These are phyloP conservation scores for Phymatocera aterrima DNA, from an alignment of 2,888 invertebrate genomes.

Conservation along the genomic window DNA sequence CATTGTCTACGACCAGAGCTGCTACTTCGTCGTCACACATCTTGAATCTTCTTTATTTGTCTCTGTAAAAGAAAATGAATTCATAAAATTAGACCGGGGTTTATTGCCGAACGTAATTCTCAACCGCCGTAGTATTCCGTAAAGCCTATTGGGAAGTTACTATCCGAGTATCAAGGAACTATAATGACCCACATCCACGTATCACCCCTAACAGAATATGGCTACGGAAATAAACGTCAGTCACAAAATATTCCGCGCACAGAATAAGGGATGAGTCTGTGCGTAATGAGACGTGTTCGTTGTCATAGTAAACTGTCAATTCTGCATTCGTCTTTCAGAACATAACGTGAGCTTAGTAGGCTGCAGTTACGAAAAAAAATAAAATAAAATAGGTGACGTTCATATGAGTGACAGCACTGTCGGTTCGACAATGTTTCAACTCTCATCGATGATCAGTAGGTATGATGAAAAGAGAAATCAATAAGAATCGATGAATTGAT, in stretches of 20 bases:
- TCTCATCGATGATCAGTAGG: not conserved
- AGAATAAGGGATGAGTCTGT: not conserved
- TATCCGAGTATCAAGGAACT: not conserved
- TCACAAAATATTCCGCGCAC: not conserved
- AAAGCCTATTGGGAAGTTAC: not conserved
- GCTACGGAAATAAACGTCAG: not conserved
- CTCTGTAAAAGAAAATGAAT: conserved; percentile 33
- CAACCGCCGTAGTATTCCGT: not conserved
- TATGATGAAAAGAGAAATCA: not conserved
- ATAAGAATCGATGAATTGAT: not conserved
- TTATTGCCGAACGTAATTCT: not conserved
- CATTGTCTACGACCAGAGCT: conserved; percentile 90
- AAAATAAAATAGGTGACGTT: not conserved
- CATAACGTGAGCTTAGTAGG: not conserved
- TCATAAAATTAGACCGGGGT: not conserved
- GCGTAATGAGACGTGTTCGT: not conserved
- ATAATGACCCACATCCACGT: not conserved
- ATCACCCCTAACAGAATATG: not conserved
- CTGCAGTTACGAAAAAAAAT: no score
- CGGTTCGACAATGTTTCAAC: not conserved
- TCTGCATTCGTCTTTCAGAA: not conserved
- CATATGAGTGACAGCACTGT: not conserved
- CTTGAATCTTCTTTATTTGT: conserved; percentile 73
- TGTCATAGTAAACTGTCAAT: not conserved
- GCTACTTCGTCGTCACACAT: conserved; percentile 96